These are phyloP conservation scores for Drosophila pseudotakahashii DNA, from an alignment of 2,888 invertebrate genomes.

Conservation along the genomic window DNA sequence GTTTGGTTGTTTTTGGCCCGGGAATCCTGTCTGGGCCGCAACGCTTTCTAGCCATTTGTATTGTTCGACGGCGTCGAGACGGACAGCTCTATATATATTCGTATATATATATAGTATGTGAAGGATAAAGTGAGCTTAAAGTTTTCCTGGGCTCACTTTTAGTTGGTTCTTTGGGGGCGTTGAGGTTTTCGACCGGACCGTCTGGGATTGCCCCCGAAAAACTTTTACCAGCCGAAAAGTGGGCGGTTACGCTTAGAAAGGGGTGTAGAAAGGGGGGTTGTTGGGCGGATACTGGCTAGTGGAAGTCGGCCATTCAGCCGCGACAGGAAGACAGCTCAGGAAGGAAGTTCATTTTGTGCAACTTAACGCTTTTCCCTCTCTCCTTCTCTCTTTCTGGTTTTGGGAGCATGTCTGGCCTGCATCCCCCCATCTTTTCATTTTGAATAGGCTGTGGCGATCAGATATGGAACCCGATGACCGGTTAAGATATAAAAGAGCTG, in stretches of 20 bases:
- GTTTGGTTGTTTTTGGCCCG: constrained; percentile 42
- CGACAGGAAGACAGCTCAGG: constrained; percentile 57
- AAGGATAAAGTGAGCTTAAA: constrained; percentile 65
- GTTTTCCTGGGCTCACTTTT: constrained; percentile 44
- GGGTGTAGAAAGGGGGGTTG: constrained; percentile 6
- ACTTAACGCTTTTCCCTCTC: constrained; percentile 68
- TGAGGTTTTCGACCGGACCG: constrained; percentile 44
- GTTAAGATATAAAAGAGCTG: background rate
- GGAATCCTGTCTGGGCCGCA: constrained; percentile 44
- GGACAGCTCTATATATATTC: constrained; percentile 17
- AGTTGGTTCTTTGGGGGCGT: constrained; percentile 35
- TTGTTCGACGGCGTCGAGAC: constrained; percentile 72
- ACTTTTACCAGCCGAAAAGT: constrained; percentile 29
- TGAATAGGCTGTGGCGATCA: constrained; percentile 27
- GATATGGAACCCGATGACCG: constrained; percentile 21
- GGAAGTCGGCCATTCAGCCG: constrained; percentile 49
- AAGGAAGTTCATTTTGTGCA: constrained; percentile 78
- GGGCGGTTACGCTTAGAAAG: constrained; percentile 38
- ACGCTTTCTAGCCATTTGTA: constrained; percentile 43
- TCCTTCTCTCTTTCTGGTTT: constrained; percentile 3
- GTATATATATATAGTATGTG: constrained; percentile 30
- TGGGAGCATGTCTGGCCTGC: constrained; percentile 49
- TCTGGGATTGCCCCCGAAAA: constrained; percentile 40
- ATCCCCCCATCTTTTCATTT: constrained; percentile 10
- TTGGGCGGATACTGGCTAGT: constrained; percentile 8